Conservation (phyloP, 1,140 invertebrate genomes). For the Lepidostoma basale region DNA sequence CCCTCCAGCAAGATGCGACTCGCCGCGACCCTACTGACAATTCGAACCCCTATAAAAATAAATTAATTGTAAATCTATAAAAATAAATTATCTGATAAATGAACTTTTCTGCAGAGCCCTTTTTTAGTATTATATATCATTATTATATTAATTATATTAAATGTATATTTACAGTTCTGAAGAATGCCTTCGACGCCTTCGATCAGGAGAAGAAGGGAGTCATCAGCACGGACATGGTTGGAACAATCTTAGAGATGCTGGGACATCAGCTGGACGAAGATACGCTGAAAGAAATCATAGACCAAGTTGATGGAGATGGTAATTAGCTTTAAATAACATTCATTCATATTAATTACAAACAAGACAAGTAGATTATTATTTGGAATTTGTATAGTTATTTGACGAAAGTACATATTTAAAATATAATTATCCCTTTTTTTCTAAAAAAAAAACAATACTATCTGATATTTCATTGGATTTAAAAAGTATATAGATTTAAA, state of each 20-base stretch:
- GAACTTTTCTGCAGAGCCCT: no score
- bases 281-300: slow-evolving; percentile 70
- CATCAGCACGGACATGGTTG: slow-evolving; percentile 75
- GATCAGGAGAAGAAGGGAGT: slow-evolving; percentile 77
- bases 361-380: no score
- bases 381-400: no score
- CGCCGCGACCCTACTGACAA: no score
- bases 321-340: slow-evolving; percentile 46
- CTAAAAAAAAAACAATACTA: no score
- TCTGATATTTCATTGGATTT: no score
- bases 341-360: no score
- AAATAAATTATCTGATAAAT: neutral
- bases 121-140: neutral
- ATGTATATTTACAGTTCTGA: slow-evolving; percentile 64
- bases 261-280: slow-evolving; percentile 73
- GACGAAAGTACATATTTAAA: no score
- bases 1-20: no score
- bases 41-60: neutral
- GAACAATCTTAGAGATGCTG: slow-evolving; percentile 78
- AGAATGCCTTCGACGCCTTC: slow-evolving; percentile 80
- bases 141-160: neutral
- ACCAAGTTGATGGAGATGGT: slow-evolving; percentile 71
- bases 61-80: neutral
- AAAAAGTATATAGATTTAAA: no score
- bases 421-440: no score